phyloP scores from a whole-genome alignment of 2,797 vertebrate species.

The Sphenopsis melanotis region DNA sequence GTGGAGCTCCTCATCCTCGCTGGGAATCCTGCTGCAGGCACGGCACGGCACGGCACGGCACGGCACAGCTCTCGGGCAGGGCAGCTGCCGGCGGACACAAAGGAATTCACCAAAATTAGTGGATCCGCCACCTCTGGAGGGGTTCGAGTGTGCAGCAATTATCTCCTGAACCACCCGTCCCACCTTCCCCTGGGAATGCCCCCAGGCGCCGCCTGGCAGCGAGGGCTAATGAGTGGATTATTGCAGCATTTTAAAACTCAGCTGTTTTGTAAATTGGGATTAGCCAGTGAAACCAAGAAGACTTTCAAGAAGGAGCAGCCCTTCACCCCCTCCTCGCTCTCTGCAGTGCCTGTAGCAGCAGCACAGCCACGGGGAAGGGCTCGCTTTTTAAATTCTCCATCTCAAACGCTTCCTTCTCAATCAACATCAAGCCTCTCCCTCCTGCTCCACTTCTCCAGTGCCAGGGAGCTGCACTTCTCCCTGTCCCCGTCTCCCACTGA shows the following conservation, averaged over 20 bases:
- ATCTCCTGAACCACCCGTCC: neutral
- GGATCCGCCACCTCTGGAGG: neutral
- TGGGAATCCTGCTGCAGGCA: neutral
- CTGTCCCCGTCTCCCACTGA: neutral
- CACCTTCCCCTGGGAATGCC: neutral
- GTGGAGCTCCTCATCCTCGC: accelerated
- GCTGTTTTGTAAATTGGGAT: conserved; percentile 30
- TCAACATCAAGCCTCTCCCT: conserved; percentile 19
- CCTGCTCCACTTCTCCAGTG: neutral
- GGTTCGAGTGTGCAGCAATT: neutral
- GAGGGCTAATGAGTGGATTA: conserved; percentile 40
- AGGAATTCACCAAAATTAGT: neutral
- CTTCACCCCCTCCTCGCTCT: neutral
- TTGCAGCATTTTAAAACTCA: conserved; percentile 26
- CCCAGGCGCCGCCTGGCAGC: neutral
- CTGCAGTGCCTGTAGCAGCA: neutral
- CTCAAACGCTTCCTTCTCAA: conserved; percentile 8
- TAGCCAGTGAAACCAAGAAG: neutral
- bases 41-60: accelerated
- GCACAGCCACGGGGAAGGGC: neutral
- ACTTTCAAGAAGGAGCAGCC: neutral
- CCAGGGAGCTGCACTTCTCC: neutral
- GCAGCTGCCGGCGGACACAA: neutral
- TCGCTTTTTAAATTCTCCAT: neutral
- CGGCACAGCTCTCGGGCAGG: accelerated